Evolutionary conservation across 1,140 invertebrate genomes (phyloP).

Genomic region (Drosophila bifasciata): DNA sequence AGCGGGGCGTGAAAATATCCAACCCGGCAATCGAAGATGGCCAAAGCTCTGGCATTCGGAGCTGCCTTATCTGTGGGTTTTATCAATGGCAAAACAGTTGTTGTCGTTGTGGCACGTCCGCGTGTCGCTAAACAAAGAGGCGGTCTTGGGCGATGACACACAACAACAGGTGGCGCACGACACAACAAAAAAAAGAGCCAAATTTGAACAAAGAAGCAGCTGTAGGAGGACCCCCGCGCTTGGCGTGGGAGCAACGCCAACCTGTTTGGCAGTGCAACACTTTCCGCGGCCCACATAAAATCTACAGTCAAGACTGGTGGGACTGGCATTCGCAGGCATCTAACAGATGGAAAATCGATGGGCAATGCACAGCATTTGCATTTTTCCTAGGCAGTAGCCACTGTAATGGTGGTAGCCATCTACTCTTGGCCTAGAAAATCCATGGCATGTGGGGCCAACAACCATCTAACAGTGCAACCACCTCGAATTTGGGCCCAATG

Average conservation of each 20-base stretch:
- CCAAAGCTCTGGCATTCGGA: neutral
- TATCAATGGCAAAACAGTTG: conserved; percentile 50
- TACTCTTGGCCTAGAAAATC: conserved; percentile 34
- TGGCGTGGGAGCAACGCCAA: conserved; percentile 46
- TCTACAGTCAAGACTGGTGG: conserved; percentile 12
- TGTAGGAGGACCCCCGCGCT: neutral
- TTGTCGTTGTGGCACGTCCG: conserved; percentile 7
- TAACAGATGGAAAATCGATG: neutral
- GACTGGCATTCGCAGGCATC: neutral
- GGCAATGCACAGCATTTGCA: no score
- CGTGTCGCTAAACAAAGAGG: conserved; percentile 13
- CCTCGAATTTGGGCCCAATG: neutral
- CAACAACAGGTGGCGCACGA: conserved; percentile 64
- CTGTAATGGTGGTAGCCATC: conserved; percentile 1
- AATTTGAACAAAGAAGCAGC: conserved; percentile 23
- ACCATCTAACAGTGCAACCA: conserved; percentile 20
- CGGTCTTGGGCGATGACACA: conserved; percentile 56
- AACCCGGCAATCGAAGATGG: conserved; percentile 23
- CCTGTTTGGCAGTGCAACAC: conserved; percentile 39
- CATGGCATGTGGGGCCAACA: conserved; percentile 32
- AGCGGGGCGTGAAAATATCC: conserved; percentile 38
- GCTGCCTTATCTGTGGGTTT: conserved; percentile 53
- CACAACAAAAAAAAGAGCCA: conserved; percentile 5
- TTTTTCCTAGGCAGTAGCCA: conserved; percentile 7
- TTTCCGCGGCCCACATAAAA: conserved; percentile 19